Evolutionary conservation across 2,888 invertebrate genomes (phyloP).

Genomic region (Pollenia angustigena): DNA sequence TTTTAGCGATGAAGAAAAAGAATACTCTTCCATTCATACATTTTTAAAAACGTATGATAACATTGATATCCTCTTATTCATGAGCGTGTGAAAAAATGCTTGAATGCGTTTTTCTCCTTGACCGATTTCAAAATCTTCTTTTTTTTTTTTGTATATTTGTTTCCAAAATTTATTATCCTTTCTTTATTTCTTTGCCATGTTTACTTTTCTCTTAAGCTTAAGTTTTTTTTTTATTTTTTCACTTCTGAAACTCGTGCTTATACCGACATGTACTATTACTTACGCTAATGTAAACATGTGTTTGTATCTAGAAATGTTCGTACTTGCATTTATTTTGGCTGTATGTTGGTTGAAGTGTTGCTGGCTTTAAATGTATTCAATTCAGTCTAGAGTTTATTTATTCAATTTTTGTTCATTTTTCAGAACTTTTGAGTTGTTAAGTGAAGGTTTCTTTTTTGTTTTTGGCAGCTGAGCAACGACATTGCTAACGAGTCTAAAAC

Average conservation of each 20-base stretch:
- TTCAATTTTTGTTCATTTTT: conserved; percentile 40
- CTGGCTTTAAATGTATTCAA: neutral
- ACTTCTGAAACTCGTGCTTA: neutral
- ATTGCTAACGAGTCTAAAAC: conserved; percentile 57
- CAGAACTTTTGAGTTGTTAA: conserved; percentile 23
- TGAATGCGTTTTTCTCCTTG: conserved; percentile 78
- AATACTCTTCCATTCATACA: neutral
- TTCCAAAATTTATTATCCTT: conserved; percentile 62
- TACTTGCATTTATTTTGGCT: conserved; percentile 13
- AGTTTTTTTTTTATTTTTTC: conserved; percentile 64
- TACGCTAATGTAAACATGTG: neutral
- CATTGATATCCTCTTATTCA: conserved; percentile 51
- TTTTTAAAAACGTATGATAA: conserved; percentile 8
- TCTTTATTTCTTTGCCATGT: conserved; percentile 33
- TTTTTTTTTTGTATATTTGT: conserved; percentile 35
- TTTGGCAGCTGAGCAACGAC: conserved; percentile 68
- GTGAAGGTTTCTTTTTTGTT: conserved; percentile 25
- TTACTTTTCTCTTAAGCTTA: conserved; percentile 59
- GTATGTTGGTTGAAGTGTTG: conserved; percentile 42
- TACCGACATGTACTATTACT: neutral
- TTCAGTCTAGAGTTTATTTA: conserved; percentile 45
- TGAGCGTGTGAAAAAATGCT: conserved; percentile 64
- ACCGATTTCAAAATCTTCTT: conserved; percentile 72
- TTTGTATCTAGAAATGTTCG: neutral
- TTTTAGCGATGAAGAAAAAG: neutral